A percentile compares a stretch with the other conserved stretches of the same genome.
phyloP scores from a whole-genome alignment of 2,113 vertebrate species.

The Leptobrachium ailaonicum region DNA sequence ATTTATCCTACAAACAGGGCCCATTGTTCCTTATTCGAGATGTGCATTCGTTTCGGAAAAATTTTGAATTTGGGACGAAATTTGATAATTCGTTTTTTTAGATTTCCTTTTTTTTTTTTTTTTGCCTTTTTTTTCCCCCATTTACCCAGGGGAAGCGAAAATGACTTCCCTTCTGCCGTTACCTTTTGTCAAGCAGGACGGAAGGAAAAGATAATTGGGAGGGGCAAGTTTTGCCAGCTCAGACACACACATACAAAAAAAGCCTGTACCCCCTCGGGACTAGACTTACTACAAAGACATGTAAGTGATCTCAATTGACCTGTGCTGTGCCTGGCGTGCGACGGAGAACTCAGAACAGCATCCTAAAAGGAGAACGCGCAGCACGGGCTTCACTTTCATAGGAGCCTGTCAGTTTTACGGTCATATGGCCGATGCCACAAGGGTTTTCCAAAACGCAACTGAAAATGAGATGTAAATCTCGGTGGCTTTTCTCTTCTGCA shows the following conservation, averaged over 20 bases:
- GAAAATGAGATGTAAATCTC: constrained; percentile 27
- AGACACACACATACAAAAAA: constrained; percentile 6
- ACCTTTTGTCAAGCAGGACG: constrained; percentile 44
- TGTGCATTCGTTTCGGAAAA: too few species aligned
- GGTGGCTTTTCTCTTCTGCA: constrained; percentile 4
- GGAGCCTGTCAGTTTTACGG: neutral
- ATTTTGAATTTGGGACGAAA: too few species aligned
- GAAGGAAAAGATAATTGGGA: constrained; percentile 41
- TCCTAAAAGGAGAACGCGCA: neutral
- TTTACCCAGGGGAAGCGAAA: constrained; percentile 39
- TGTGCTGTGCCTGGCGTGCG: constrained; percentile 24
- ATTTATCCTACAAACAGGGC: too few species aligned
- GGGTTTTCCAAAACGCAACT: neutral
- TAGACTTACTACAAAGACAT: constrained; percentile 41
- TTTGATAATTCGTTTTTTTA: too few species aligned
- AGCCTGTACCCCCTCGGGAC: constrained; percentile 39
- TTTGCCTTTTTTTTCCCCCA: constrained; percentile 26
- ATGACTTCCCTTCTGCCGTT: constrained; percentile 42
- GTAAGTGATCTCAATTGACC: constrained; percentile 48
- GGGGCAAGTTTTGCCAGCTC: constrained; percentile 10
- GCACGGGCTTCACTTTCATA: neutral
- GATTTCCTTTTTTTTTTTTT: too few species aligned
- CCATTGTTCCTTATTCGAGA: too few species aligned
- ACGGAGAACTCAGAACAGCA: neutral
- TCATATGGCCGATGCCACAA: neutral